Evolutionary conservation across 2,888 invertebrate genomes (phyloP), one percentile per base, ranked within the genome.

Genomic region (Chloroclysta siterata): DNA sequence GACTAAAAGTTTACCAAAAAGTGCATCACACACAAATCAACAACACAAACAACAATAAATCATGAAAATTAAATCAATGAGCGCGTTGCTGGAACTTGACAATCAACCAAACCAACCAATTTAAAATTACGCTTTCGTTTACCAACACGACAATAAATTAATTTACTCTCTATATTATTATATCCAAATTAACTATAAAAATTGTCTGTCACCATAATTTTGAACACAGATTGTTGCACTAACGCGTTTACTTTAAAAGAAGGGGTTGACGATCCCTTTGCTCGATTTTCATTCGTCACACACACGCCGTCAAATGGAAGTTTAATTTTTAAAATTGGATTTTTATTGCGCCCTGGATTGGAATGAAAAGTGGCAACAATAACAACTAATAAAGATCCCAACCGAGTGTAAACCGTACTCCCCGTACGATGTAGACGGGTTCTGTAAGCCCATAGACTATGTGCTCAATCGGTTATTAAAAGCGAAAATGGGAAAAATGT

Each of bases 251-350:
- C 76, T 85, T 83, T 81, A 80, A 84, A 87, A 71, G 73, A 86
- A 87, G 86, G 87, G 90, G 88, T 88, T 85, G 84, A 80, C 79
- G 83, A 84, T 80, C 88, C 90, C 85, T 82, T 82, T 79, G 80
- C 79, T 80, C 79, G 80, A 80, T 81, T 84, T 81, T 77, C 81
- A 88, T 92, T 91, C 87, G 91, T 90, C 90, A 91, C 91, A 89
- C 91, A 90, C 85, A 78, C 89, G 89, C 76, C 81, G 89, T 82
- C 88, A 88, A 89, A 89, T 88, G 82, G 85, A 83, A 87, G 78
- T 91, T 90, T 85, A 90, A 88, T 87, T 88, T 89, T 90, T 85
- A 76, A 89, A 90, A 90, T 90, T 90, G 86, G 84, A 82, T 82
- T 89, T 90, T 88, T 90, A 91, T 90, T 85, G 81, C 82, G 69